A percentile compares a stretch with the other conserved stretches of the same genome.
Conservation (phyloP, 2,888 invertebrate species). For the Andricus quercusramuli region DNA sequence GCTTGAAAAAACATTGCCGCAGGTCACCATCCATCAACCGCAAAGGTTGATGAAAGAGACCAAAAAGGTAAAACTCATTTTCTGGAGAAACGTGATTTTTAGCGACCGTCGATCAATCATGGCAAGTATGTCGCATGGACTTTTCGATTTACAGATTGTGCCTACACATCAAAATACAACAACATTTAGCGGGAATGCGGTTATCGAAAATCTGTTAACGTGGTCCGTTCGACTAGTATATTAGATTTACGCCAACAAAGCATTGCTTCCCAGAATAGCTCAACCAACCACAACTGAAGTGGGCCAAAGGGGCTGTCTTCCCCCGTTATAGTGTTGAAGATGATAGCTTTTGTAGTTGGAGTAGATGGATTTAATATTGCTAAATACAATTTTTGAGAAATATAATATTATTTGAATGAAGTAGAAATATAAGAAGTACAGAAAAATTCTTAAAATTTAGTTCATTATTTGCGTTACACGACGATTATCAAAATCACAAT, state of each 20-base stretch:
- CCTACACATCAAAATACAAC: neutral
- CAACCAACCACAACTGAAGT: neutral
- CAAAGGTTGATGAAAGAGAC: constrained; percentile 1
- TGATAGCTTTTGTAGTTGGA: neutral
- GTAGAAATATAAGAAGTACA: too few species aligned
- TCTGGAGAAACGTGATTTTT: neutral
- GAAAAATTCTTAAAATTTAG: too few species aligned
- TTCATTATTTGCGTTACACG: too few species aligned
- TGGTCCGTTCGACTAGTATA: neutral
- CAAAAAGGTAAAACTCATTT: neutral
- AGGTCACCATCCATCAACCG: neutral
- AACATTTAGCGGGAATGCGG: neutral
- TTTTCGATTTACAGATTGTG: neutral
- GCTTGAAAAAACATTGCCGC: neutral
- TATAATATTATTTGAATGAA: neutral
- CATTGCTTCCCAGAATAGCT: neutral
- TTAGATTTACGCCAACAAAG: constrained; percentile 1
- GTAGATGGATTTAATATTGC: neutral
- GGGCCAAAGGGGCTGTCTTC: neutral
- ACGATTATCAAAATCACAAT: too few species aligned
- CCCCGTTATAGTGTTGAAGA: neutral
- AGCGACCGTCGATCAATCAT: neutral
- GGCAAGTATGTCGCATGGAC: neutral
- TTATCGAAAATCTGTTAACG: neutral
- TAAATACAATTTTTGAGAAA: neutral